Evolutionary conservation across 2,888 invertebrate genomes (phyloP).

Genomic region (Sialis fuliginosa): DNA sequence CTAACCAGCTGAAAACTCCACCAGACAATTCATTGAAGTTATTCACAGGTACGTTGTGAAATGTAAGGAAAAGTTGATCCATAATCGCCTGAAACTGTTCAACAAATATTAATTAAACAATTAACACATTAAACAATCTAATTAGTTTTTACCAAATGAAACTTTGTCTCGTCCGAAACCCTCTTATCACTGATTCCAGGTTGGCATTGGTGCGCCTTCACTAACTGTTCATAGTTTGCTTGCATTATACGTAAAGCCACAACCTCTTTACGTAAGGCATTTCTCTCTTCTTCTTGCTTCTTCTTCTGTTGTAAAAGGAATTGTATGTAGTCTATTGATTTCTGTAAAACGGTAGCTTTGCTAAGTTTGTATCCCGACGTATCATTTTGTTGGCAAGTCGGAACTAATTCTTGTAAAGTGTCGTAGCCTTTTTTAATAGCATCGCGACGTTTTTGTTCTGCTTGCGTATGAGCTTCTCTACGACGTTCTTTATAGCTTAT

Average conservation of each 20-base stretch:
- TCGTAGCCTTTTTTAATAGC: slow-evolving; percentile 96
- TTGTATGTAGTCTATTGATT: slow-evolving; percentile 86
- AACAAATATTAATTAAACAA: slow-evolving; percentile 3
- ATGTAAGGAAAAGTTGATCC: slow-evolving; percentile 84
- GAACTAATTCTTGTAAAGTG: slow-evolving; percentile 79
- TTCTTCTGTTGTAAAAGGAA: slow-evolving; percentile 81
- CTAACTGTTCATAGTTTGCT: slow-evolving; percentile 89
- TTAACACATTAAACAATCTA: not conserved
- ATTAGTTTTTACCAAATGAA: slow-evolving; percentile 65
- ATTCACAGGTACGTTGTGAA: slow-evolving; percentile 73
- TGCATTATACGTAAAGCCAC: slow-evolving; percentile 88
- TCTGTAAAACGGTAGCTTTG: slow-evolving; percentile 89
- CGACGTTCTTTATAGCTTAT: slow-evolving; percentile 84
- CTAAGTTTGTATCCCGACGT: slow-evolving; percentile 85
- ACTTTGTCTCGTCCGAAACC: slow-evolving; percentile 88
- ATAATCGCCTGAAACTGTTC: slow-evolving; percentile 84
- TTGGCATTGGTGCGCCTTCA: slow-evolving; percentile 86
- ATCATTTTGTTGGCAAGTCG: slow-evolving; percentile 85
- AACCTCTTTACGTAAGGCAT: slow-evolving; percentile 77
- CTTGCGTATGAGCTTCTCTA: slow-evolving; percentile 88
- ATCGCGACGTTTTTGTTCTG: slow-evolving; percentile 91
- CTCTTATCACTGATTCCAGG: slow-evolving; percentile 76
- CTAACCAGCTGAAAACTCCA: slow-evolving; percentile 91
- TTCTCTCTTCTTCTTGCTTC: slow-evolving; percentile 88
- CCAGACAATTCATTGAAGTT: slow-evolving; percentile 89